Conservation (phyloP, 2,113 vertebrate species). For the Sclerurus mexicanus region DNA sequence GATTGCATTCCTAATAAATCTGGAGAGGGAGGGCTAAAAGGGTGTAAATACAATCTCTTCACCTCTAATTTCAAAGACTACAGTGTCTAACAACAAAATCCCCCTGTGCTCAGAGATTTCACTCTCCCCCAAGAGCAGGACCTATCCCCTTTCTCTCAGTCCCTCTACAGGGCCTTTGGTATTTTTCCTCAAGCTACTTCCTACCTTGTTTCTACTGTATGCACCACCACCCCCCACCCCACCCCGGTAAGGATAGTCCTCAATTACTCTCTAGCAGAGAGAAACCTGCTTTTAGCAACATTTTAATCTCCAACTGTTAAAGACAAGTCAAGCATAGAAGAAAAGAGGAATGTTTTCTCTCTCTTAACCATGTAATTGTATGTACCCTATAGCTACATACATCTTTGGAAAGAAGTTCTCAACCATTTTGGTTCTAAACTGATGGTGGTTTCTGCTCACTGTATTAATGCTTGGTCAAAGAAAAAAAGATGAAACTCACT, state of each 20-base stretch:
- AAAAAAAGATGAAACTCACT: not conserved
- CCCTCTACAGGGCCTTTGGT: not conserved
- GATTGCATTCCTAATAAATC: not conserved
- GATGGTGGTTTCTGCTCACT: not conserved
- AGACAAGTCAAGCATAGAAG: not conserved
- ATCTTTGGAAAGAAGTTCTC: not conserved
- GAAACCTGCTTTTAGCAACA: not conserved
- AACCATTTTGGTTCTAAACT: not conserved
- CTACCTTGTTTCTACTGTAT: not conserved
- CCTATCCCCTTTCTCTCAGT: not conserved
- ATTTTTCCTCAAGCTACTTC: not conserved
- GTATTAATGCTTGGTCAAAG: not conserved
- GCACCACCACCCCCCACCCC: no score
- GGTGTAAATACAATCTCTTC: not conserved
- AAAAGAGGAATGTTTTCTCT: not conserved
- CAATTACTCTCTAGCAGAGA: not conserved
- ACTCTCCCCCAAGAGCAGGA: not conserved
- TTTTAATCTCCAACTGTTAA: not conserved
- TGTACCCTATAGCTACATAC: not conserved
- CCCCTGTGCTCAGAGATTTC: not conserved
- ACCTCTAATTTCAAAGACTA: not conserved
- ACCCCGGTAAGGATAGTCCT: not conserved
- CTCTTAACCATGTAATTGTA: not conserved
- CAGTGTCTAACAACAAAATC: not conserved
- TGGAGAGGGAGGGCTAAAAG: not conserved